These are phyloP conservation scores for Apistogramma diplotaenia DNA, from an alignment of 2,113 vertebrate genomes.

Conservation along the genomic window DNA sequence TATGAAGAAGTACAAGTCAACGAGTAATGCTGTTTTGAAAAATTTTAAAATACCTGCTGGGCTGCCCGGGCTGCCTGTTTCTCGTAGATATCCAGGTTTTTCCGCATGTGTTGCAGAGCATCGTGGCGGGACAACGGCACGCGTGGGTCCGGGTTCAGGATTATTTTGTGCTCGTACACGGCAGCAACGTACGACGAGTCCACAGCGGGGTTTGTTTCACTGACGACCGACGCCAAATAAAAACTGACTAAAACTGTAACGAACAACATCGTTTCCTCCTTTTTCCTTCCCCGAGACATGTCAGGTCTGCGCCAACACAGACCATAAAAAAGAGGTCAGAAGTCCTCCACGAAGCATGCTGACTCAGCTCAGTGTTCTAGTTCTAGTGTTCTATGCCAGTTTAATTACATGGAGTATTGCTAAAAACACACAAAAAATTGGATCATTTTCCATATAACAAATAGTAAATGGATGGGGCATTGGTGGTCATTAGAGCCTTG, in stretches of 20 bases:
- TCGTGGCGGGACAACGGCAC: slow-evolving; percentile 66
- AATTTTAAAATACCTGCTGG: slow-evolving; percentile 21
- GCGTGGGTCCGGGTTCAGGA: slow-evolving; percentile 77
- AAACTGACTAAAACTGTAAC: neutral
- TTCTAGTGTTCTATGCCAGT: no score
- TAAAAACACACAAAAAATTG: no score
- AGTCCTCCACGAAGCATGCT: neutral
- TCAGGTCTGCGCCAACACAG: neutral
- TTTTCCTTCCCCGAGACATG: neutral
- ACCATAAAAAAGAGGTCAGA: neutral
- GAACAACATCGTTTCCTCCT: slow-evolving; percentile 2
- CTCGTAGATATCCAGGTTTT: slow-evolving; percentile 87
- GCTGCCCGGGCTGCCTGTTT: slow-evolving; percentile 80
- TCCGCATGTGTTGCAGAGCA: slow-evolving; percentile 83
- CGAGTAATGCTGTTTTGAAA: neutral
- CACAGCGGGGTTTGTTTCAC: rapidly evolving
- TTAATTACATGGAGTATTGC: no score
- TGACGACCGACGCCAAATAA: neutral
- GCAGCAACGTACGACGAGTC: slow-evolving; percentile 80
- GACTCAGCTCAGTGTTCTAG: neutral
- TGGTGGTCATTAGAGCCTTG: no score
- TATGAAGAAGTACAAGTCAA: neutral
- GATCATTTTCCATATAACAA: no score
- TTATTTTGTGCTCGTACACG: slow-evolving; percentile 84
- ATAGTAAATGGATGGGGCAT: no score